Evolutionary conservation across 2,888 invertebrate genomes (phyloP).

Genomic region (Sylvicola cinctus): DNA sequence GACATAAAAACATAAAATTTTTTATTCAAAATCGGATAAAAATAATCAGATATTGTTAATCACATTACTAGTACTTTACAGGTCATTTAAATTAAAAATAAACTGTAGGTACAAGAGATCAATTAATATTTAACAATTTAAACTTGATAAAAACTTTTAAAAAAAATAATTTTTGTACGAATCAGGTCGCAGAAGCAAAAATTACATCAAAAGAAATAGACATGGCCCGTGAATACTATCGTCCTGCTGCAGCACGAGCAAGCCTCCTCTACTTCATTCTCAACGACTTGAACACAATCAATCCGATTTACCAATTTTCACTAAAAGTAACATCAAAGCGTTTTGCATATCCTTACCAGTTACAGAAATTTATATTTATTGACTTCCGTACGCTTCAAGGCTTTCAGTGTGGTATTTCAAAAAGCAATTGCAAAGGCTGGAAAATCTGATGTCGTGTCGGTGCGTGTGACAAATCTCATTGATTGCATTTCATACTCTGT

Average conservation of each 20-base stretch:
- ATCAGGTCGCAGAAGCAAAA: slow-evolving; percentile 75
- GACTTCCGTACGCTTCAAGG: slow-evolving; percentile 32
- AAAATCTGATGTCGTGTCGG: slow-evolving; percentile 54
- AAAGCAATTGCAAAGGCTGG: slow-evolving; percentile 84
- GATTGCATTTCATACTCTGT: slow-evolving; percentile 89
- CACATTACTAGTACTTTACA: no score
- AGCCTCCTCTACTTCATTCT: slow-evolving; percentile 87
- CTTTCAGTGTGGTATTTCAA: slow-evolving; percentile 94
- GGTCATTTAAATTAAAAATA: no score
- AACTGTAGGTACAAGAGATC: no score
- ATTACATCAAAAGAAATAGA: slow-evolving; percentile 84
- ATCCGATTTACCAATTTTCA: slow-evolving; percentile 94
- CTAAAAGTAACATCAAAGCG: slow-evolving; percentile 44
- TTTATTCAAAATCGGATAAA: not conserved
- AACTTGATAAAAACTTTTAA: no score
- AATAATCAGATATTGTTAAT: not conserved
- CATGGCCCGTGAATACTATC: slow-evolving; percentile 67
- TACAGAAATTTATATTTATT: slow-evolving; percentile 1
- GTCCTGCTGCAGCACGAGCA: slow-evolving; percentile 68
- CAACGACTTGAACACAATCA: slow-evolving; percentile 87
- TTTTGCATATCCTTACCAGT: not conserved
- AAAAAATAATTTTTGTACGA: no score
- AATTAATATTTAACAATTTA: no score
- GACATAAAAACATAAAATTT: not conserved
- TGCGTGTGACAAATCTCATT: slow-evolving; percentile 70